Base-by-base conservation (phyloP, 2,113 vertebrate species). In the Ptychochromis oligacanthus region DNA sequence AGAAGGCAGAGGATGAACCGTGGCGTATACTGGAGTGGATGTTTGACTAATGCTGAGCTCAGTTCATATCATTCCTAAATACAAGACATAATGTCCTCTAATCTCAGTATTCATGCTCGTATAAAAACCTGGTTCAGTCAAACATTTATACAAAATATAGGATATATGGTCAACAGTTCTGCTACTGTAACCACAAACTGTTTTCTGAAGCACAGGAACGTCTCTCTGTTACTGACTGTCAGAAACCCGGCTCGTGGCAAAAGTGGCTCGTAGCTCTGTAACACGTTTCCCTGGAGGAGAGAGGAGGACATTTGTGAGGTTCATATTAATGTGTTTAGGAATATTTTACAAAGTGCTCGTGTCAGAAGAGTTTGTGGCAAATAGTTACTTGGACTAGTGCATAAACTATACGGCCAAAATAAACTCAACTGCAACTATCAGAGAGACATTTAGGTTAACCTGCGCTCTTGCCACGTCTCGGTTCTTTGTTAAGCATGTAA, bases 381-480 rank as follows among this genome's bases (percentile, higher is more conserved):
- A 31, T 31, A 15, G 34, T 38, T 36, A 36, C 10, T 12, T 20
- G 13, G 14, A 67, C 14, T 49, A 46, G 31, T 22, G 12, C 20
- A 64, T 24, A 24, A 65, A 31, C 59, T 64, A 46, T 67, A 46
- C 15, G 17, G 6, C 38, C 5, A 46, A 14, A 46, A 46, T 12
- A 67, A 67, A 26, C 0, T 1, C 26, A 67, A 46, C 2, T 26
- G 22, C 7, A 70, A 49, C 26, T 70, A 70, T 49, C 46, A 65
- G 0, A 52, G 4, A 52, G 0, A 46, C 10, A 52, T 2, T 70
- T 52, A 70, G 65, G 18, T 28, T 0, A 70, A 49, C 24, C 10
- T 49, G 17, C 13, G 43, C 9, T 70, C 15, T 0, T 0, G 6
- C 6, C 1, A 43, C 13, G 24, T 11, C 0, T 70, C 3, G 5